phyloP scores from a whole-genome alignment of 2,888 invertebrate genomes.

The Cremastinae sp. region DNA sequence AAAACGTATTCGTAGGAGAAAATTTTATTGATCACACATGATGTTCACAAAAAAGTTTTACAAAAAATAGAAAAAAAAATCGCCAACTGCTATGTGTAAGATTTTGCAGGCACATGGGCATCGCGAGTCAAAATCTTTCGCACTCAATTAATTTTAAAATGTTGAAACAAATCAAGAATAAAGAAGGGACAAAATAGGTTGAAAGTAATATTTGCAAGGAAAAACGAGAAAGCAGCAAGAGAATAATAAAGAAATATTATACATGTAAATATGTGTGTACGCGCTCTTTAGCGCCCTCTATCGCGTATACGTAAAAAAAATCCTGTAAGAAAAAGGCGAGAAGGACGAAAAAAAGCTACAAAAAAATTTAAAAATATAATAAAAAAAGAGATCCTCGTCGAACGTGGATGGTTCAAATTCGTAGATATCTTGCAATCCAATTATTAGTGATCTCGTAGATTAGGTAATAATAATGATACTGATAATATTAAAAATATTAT shows the following conservation, averaged over 20 bases:
- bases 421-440: constrained; percentile 42
- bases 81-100: too few relatives aligned
- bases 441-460: constrained; percentile 47
- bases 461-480: constrained; percentile 10
- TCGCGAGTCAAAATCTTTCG: too few relatives aligned
- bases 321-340: too few relatives aligned
- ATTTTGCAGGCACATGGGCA: too few relatives aligned
- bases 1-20: constrained; percentile 10
- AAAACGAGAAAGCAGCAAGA: background rate
- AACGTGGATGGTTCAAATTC: constrained; percentile 31
- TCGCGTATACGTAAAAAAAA: constrained; percentile 26
- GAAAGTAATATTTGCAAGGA: background rate
- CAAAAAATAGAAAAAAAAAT: background rate
- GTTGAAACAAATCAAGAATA: too few relatives aligned
- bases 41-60: constrained; percentile 31
- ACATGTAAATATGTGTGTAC: constrained; percentile 40
- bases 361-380: constrained; percentile 7
- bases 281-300: constrained; percentile 36
- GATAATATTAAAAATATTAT: constrained; percentile 11
- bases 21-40: constrained; percentile 35
- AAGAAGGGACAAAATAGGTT: background rate
- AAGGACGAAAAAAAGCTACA: constrained; percentile 56
- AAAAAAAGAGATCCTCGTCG: constrained; percentile 29
- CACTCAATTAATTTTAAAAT: too few relatives aligned
- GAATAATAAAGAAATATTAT: constrained; percentile 37